Evolutionary conservation across 2,113 vertebrate genomes (phyloP), one percentile per base, ranked within the genome.

Genomic region (Halcyon malimbica): DNA sequence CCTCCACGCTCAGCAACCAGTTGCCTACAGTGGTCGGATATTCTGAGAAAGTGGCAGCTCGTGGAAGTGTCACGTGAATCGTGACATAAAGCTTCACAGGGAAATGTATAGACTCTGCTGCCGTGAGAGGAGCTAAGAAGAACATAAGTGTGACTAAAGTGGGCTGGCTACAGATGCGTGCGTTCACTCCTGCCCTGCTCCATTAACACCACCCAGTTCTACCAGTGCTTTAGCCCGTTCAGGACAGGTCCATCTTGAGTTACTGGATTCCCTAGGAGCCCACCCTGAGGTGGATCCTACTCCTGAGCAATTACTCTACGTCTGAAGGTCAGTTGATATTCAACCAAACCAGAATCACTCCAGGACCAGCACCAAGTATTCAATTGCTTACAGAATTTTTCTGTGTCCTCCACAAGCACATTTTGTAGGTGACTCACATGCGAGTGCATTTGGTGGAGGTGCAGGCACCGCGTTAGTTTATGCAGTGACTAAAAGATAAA

Each of bases 271-370:
- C 44, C 28, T 68, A 53, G 48, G 41, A 83, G 33, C 44, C 16
- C 2, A 0, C 39, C 54, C 54, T 35, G 68, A 63, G 39, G 14
- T 37, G 12, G 16, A 16, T 73, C 31, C 19, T 7, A 13, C 54
- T 51, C 21, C 44, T 64, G 44, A 51, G 25, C 7, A 14, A n/a
- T 50, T 73, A 17, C 29, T n/a, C 1, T 13, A 5, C 0, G 0
- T 44, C 37, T 75, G 60, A 63, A 63, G 18, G 46, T 42, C 19
- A 9, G 6, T 16, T 75, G 62, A 25, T 33, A 20, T 8, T 33
- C 33, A 93, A 74, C 7, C n/a, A 44, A 59, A 48, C 29, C 15
- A 29, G 25, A 41, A 6, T 44, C 25, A 37, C 13, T 79, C 14
- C 25, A 57, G 57, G 23, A 64, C 6, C 29, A 69, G 33, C 35